Evolutionary conservation across 2,113 vertebrate genomes (phyloP), one percentile per base, ranked within the genome.

Genomic region (Glaucomys volans): DNA sequence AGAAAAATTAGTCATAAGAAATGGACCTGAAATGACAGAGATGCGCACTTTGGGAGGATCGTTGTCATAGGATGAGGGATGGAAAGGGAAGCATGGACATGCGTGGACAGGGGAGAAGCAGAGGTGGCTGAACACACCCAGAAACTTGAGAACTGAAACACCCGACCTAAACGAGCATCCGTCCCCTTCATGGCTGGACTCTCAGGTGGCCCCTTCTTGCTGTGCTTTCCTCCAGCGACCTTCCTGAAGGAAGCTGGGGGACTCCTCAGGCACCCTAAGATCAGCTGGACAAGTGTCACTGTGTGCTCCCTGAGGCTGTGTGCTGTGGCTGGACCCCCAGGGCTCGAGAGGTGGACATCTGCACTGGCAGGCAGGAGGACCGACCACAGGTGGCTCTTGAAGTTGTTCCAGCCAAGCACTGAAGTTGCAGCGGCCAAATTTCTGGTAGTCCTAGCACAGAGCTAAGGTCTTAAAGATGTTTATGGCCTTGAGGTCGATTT

Each of bases 321-420:
- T 1, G 37, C 52, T 17, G 7, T 2, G 8, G 47, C 22, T 9
- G 3, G 12, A 18, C 18, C 0, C 42, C 0, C 52, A 37, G 26
- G 17, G 40, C 87, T n/a, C 47, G 30, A 40, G 64, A 18, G 6
- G n/a, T 0, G 13, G 17, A 47, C 44, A 8, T 52, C 28, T 11
- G 35, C 40, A 32, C 59, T 7, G 2, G 22, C 16, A 14, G 0
- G 32, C 3, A 30, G 28, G 8, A 50, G 75, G 76, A 52, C 54
- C 26, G 18, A 77, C 54, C 32, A 5, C 7, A 1, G 4, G 35
- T 1, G 20, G 47, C 17, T 30, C 14, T n/a, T n/a, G 44, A 26
- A 28, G 35, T 40, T 50, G 42, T 50, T 50, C 67, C 24, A 62
- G 84, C 30, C 32, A 52, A 62, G 54, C n/a, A 3, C 42, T 4